Conservation (phyloP, 2,888 invertebrate genomes). For the Phaedon cochleariae region DNA sequence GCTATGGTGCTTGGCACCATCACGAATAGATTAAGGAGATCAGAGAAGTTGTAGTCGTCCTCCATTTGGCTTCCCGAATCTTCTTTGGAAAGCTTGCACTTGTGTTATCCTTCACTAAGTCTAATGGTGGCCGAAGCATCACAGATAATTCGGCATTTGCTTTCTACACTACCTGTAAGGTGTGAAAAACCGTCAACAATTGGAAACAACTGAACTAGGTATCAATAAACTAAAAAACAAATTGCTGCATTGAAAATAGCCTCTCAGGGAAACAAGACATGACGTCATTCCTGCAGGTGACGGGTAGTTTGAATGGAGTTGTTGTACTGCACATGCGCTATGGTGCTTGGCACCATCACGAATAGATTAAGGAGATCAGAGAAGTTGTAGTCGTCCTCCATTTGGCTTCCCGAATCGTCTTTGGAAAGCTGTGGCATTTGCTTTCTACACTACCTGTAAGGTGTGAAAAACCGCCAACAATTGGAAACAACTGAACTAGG, state of each 20-base stretch:
- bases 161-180: constrained; percentile 41
- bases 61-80: constrained; percentile 48
- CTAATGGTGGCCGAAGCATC: constrained; percentile 43
- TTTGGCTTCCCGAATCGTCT: constrained; percentile 44
- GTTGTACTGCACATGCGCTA: no score
- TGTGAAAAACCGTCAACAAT: background rate
- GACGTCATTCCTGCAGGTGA: constrained; percentile 49
- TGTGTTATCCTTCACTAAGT: constrained; percentile 39
- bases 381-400: constrained; percentile 57
- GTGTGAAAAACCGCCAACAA: background rate
- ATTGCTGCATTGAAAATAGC: no score
- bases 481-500: no score
- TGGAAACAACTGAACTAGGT: no score
- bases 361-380: constrained; percentile 59
- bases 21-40: constrained; percentile 58
- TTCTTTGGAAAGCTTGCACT: constrained; percentile 38
- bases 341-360: constrained; percentile 55
- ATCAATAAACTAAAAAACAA: no score
- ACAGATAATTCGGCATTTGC: constrained; percentile 50
- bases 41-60: constrained; percentile 58
- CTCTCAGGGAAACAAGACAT: no score
- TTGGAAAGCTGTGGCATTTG: constrained; percentile 44
- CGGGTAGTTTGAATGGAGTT: constrained; percentile 48
- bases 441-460: constrained; percentile 42
- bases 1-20: constrained; percentile 56